Base-by-base conservation (phyloP, 2,113 vertebrate genomes). In the Formicarius rufipectus region DNA sequence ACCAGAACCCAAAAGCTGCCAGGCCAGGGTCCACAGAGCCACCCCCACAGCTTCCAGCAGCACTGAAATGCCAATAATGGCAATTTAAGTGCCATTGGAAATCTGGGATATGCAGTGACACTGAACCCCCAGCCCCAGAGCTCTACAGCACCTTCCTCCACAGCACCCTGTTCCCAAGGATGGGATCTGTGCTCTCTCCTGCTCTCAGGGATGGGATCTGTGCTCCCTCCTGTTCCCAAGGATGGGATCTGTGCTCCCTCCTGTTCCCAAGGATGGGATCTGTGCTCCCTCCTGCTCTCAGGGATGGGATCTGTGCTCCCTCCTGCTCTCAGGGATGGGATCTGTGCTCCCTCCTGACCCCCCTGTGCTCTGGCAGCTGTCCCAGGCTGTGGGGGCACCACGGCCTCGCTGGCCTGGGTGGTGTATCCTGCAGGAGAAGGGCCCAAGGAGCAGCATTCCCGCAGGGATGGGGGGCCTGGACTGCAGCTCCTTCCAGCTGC, bases 61-160 rank as follows among this genome's bases (percentile, higher is more conserved):
- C 58, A 60, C 7, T 39, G 25, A 27, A 31, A 15, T 6, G 63
- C 33, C 89, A 56, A 19, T 3, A 15, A 42, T 3, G 27, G 67
- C 23, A 60, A 58, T 6, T 27, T 7, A 27, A 60, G 9, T 5
- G 14, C 6, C 39, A 35, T 33, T 53, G 9, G 66, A 6, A 3
- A 9, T 22, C 40, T 24, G 77, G 22, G 74, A 62, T 8, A 58
- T 1, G 30, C 12, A 42, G 10, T 2, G 14, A 30, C 3, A 40
- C 0, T 33, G 42, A 9, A 25, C 6, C 0, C 4, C 6, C 14
- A 33, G 4, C 24, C 50, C 14, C 71, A 25, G 22, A 75, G 21
- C 42, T 55, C 27, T 24, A 60, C 11, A n/a, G 24, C 7, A 33
- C 17, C 39, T 20, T 20, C 21, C 24, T 20, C 23, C 4, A 14